These are phyloP conservation scores for Pygmarrhopalites habei DNA, from an alignment of 1,140 invertebrate genomes.

Conservation along the genomic window DNA sequence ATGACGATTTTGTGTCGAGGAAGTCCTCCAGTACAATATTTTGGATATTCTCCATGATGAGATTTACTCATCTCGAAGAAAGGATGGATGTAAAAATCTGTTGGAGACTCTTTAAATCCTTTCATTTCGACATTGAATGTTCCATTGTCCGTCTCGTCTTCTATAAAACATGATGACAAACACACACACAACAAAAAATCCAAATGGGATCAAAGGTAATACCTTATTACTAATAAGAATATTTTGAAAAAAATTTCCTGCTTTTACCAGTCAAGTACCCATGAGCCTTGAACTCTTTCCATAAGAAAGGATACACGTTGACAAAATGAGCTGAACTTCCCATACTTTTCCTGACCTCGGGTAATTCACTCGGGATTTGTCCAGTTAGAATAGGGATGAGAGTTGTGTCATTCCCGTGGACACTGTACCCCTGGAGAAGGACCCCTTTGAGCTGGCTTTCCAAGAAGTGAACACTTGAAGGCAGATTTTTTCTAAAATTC, in stretches of 20 bases:
- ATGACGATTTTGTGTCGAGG: conserved; percentile 67
- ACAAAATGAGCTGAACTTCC: conserved; percentile 58
- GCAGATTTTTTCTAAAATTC: conserved; percentile 76
- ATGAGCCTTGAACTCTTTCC: conserved; percentile 62
- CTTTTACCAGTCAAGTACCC: conserved; percentile 57
- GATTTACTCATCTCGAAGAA: conserved; percentile 60
- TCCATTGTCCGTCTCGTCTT: conserved; percentile 75
- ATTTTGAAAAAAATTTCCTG: too few relatives aligned
- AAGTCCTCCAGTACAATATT: conserved; percentile 67
- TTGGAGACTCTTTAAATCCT: conserved; percentile 75
- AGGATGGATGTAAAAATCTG: conserved; percentile 82
- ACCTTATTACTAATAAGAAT: too few relatives aligned
- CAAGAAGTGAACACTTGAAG: conserved; percentile 69
- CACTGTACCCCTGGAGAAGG: conserved; percentile 77
- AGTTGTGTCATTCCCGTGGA: conserved; percentile 89
- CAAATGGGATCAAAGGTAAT: too few relatives aligned
- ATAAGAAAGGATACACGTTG: conserved; percentile 72
- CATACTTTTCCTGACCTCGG: conserved; percentile 71
- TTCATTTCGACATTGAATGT: conserved; percentile 86
- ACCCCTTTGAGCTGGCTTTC: conserved; percentile 58
- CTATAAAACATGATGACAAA: conserved; percentile 64
- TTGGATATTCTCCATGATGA: conserved; percentile 34
- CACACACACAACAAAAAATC: too few relatives aligned
- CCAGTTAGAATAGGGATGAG: conserved; percentile 83
- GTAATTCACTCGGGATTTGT: conserved; percentile 77